Evolutionary conservation across 30 jellyfish, hydroid and myxozoan genomes (phyloP), one percentile per base, ranked within the genome.

Genomic region (Clytia hemisphaerica): DNA sequence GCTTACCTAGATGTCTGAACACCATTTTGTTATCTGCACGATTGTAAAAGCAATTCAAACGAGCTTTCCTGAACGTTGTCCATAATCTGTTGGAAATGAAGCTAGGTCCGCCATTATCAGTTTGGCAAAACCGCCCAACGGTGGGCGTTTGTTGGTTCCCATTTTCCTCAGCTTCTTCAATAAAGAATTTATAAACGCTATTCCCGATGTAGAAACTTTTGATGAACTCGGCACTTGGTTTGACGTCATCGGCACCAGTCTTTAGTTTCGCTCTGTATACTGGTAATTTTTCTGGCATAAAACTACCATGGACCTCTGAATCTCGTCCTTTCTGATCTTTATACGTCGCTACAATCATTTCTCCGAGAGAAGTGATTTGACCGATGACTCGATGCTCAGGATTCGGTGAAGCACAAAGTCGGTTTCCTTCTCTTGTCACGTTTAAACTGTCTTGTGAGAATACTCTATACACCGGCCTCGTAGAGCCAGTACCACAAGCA

Each of bases 101-200:
- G 7, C 30, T 18, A 6, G 37, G 25, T 4, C 70, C 70, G 30
- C 70, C 70, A 33, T 57, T 57, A 33, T 57, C 70, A 16, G 70
- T 57, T 21, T 57, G 44, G 44, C 70, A 57, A 0, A 57, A 26
- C 25, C 70, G 70, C 25, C 44, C 70, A n/a, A 57, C 70, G 6
- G 70, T 57, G 7, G 70, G 44, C 30, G 50, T 57, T 57, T 45
- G 25, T 28, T 22, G 6, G 30, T 57, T n/a, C 25, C 30, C 35
- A 22, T n/a, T 28, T 57, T 57, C 70, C 19, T 25, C 70, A 7
- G 70, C 70, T 21, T 57, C 42, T 22, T 57, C 70, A 9, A 7
- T 22, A n/a, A n/a, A 57, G 35, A 57, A 57, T 18, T 22, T 57
- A 57, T 57, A 57, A 21, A 57, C 42, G 2, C 70, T 57, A 22